phyloP scores from a whole-genome alignment of 2,113 vertebrate genomes.

The Cyanoderma ruficeps region DNA sequence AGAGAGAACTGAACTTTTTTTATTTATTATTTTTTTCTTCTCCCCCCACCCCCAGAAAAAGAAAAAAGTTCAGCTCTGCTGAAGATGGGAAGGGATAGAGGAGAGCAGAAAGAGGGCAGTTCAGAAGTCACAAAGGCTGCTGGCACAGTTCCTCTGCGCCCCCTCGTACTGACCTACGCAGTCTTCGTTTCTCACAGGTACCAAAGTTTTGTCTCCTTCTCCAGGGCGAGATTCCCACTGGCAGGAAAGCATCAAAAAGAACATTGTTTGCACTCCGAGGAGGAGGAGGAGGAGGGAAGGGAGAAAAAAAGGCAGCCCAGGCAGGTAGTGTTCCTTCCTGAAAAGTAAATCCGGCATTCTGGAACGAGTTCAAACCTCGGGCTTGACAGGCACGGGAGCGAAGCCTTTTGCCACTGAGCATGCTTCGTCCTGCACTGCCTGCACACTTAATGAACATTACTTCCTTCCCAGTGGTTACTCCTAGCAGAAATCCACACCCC shows the following conservation, averaged over 20 bases:
- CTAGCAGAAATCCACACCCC: slow-evolving; percentile 76
- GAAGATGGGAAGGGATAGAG: not conserved
- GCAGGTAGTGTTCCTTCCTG: slow-evolving; percentile 49
- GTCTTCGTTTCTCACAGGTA: slow-evolving; percentile 69
- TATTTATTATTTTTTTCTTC: not conserved
- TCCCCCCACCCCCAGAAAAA: not conserved
- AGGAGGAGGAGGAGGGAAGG: slow-evolving; percentile 22
- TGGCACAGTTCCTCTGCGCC: slow-evolving; percentile 40
- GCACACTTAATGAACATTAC: slow-evolving; percentile 85
- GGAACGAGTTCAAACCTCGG: slow-evolving; percentile 80
- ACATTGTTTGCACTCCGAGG: slow-evolving; percentile 46
- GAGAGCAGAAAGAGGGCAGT: not conserved
- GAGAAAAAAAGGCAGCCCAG: slow-evolving; percentile 29
- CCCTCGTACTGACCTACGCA: slow-evolving; percentile 72
- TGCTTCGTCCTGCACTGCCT: slow-evolving; percentile 79
- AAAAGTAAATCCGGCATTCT: slow-evolving; percentile 79
- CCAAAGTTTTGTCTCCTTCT: slow-evolving; percentile 73
- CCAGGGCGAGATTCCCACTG: slow-evolving; percentile 36
- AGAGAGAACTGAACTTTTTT: not conserved
- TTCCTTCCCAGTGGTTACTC: slow-evolving; percentile 85
- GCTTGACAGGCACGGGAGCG: slow-evolving; percentile 80
- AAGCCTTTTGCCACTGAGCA: slow-evolving; percentile 80
- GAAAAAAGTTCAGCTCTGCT: not conserved
- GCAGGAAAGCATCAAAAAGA: slow-evolving; percentile 56
- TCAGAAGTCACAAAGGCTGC: not conserved